These are phyloP conservation scores for Drosophila meridionalis DNA, from an alignment of 2,888 invertebrate genomes.

Conservation along the genomic window DNA sequence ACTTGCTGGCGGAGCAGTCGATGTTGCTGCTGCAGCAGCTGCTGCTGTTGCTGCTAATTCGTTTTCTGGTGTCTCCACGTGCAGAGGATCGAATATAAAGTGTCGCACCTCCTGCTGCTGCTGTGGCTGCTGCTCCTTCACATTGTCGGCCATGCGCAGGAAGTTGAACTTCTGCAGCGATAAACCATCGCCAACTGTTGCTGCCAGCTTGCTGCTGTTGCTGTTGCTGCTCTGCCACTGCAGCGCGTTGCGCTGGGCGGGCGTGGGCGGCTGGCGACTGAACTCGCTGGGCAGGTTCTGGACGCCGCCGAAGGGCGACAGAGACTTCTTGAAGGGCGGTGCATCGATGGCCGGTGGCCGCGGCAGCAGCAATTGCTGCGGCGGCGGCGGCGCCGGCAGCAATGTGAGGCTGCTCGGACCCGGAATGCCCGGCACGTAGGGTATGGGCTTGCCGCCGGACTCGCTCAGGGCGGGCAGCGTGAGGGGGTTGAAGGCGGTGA, in stretches of 20 bases:
- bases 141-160: conserved; percentile 84
- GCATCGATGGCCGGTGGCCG: conserved; percentile 31
- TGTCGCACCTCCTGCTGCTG: conserved; percentile 80
- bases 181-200: neutral
- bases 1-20: neutral
- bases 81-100: conserved; percentile 84
- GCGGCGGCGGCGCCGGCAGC: conserved; percentile 84
- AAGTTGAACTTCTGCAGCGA: conserved; percentile 83
- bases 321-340: conserved; percentile 57
- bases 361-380: conserved; percentile 72
- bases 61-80: conserved; percentile 80
- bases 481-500: conserved; percentile 89
- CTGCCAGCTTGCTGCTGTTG: conserved; percentile 33
- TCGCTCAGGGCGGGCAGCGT: conserved; percentile 87
- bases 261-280: conserved; percentile 79
- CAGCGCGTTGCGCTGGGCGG: conserved; percentile 44
- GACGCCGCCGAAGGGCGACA: conserved; percentile 82
- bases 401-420: conserved; percentile 88
- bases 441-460: conserved; percentile 88
- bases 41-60: neutral
- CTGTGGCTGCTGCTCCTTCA: conserved; percentile 59
- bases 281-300: conserved; percentile 83
- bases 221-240: conserved; percentile 20
- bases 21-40: neutral
- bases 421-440: conserved; percentile 94